phyloP scores from a whole-genome alignment of 2,797 vertebrate genomes.

The Sebastes vulpes region DNA sequence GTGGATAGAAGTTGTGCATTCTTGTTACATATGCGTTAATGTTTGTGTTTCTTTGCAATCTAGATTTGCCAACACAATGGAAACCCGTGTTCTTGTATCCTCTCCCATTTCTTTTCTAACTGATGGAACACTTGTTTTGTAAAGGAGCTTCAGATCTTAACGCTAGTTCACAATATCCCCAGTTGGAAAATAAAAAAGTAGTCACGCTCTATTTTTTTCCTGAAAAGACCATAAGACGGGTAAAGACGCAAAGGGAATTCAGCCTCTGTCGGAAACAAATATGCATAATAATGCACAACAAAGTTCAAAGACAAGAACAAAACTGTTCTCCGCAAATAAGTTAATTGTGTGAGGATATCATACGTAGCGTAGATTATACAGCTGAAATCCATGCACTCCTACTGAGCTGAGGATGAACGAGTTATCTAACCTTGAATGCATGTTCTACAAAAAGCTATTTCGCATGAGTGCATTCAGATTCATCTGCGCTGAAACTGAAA shows the following conservation, averaged over 20 bases:
- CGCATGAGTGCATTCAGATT: slow-evolving; percentile 48
- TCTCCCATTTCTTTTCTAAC: slow-evolving; percentile 47
- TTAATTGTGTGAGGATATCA: slow-evolving; percentile 52
- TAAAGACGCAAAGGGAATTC: slow-evolving; percentile 55
- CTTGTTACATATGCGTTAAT: slow-evolving; percentile 62
- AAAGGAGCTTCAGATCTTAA: slow-evolving; percentile 64
- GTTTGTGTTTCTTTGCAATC: slow-evolving; percentile 51
- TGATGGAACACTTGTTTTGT: slow-evolving; percentile 54
- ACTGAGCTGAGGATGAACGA: slow-evolving; percentile 42
- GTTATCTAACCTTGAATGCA: slow-evolving; percentile 60
- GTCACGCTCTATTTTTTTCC: slow-evolving; percentile 82
- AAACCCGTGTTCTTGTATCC: slow-evolving; percentile 45
- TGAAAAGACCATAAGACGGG: slow-evolving; percentile 67
- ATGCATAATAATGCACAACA: slow-evolving; percentile 64
- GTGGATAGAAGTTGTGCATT: slow-evolving; percentile 68
- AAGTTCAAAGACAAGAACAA: slow-evolving; percentile 65
- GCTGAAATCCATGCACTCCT: slow-evolving; percentile 44
- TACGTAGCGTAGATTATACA: slow-evolving; percentile 35
- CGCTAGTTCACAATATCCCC: slow-evolving; percentile 65
- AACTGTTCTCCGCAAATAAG: slow-evolving; percentile 53
- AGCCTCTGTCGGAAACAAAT: slow-evolving; percentile 57
- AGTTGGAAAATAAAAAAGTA: slow-evolving; percentile 57
- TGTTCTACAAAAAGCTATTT: slow-evolving; percentile 51
- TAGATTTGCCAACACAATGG: slow-evolving; percentile 69
- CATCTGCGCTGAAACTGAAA: slow-evolving; percentile 41